phyloP scores from a whole-genome alignment of 1,140 invertebrate species.

The Araneus ventricosus region DNA sequence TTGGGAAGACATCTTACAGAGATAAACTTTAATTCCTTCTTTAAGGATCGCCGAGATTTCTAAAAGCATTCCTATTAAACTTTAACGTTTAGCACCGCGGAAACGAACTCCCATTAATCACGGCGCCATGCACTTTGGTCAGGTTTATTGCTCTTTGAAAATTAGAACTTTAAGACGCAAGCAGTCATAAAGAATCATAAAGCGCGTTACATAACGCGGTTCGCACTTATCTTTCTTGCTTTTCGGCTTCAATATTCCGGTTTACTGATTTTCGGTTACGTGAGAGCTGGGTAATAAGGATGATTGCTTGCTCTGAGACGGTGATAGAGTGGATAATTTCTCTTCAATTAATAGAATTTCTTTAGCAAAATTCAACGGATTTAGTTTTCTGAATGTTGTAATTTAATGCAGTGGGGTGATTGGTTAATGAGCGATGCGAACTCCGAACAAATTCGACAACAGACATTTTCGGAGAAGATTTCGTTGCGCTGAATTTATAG shows the following conservation, averaged over 20 bases:
- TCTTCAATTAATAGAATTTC: no score
- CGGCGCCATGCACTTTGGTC: not conserved
- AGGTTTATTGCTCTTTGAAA: constrained; percentile 4
- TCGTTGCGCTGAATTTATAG: no score
- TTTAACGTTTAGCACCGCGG: not conserved
- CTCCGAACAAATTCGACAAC: no score
- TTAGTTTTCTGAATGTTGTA: no score
- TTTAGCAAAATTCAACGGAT: no score
- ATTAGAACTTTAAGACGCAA: not conserved
- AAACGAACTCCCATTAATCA: not conserved
- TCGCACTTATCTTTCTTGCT: not conserved
- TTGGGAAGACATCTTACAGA: not conserved
- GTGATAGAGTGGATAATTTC: no score
- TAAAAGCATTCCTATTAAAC: not conserved
- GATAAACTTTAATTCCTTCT: not conserved
- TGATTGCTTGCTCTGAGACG: not conserved
- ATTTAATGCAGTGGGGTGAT: no score
- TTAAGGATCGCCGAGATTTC: not conserved
- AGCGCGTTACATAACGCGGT: not conserved
- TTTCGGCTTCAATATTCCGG: not conserved
- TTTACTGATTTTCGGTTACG: not conserved
- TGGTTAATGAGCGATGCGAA: no score
- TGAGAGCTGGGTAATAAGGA: not conserved
- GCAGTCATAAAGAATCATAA: not conserved
- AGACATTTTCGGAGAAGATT: no score